A percentile compares a stretch with the other conserved stretches of the same genome.
Evolutionary conservation across 2,888 invertebrate species (phyloP).

Genomic region (Xanthorhoe spadicearia): DNA sequence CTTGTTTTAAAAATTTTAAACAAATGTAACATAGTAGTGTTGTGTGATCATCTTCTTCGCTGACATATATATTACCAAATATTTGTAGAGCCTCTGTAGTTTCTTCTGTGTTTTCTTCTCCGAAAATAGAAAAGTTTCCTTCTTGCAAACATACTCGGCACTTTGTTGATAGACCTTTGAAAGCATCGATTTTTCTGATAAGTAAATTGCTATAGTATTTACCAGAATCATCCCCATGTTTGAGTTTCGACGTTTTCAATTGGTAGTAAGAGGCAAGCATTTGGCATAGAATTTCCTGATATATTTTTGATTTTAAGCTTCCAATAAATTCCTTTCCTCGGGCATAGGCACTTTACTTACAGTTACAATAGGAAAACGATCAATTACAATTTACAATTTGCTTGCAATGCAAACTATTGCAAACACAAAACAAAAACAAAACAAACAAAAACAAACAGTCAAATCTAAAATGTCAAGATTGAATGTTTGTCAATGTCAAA

Average conservation of each 20-base stretch:
- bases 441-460: too few relatives aligned
- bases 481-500: too few relatives aligned
- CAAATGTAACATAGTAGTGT: constrained; percentile 66
- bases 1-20: constrained; percentile 59
- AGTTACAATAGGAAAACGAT: too few relatives aligned
- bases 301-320: not conserved
- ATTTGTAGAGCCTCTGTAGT: constrained; percentile 31
- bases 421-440: too few relatives aligned
- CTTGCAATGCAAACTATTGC: too few relatives aligned
- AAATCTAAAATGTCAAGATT: too few relatives aligned
- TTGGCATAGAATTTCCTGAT: not conserved
- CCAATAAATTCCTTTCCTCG: too few relatives aligned
- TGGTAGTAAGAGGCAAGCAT: constrained; percentile 44
- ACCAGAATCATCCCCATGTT: constrained; percentile 30
- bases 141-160: constrained; percentile 48
- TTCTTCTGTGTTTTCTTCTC: constrained; percentile 27
- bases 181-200: constrained; percentile 27
- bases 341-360: too few relatives aligned
- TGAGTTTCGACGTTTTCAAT: constrained; percentile 38
- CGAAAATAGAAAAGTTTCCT: constrained; percentile 38
- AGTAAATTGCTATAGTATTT: constrained; percentile 42
- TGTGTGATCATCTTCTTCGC: constrained; percentile 58
- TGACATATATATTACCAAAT: constrained; percentile 56
- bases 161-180: constrained; percentile 23
- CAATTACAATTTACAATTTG: too few relatives aligned